Percentiles rank a stretch among this genome's conserved stretches.
Evolutionary conservation across 2,113 vertebrate species (phyloP).

Genomic region (Capreolus pygargus): DNA sequence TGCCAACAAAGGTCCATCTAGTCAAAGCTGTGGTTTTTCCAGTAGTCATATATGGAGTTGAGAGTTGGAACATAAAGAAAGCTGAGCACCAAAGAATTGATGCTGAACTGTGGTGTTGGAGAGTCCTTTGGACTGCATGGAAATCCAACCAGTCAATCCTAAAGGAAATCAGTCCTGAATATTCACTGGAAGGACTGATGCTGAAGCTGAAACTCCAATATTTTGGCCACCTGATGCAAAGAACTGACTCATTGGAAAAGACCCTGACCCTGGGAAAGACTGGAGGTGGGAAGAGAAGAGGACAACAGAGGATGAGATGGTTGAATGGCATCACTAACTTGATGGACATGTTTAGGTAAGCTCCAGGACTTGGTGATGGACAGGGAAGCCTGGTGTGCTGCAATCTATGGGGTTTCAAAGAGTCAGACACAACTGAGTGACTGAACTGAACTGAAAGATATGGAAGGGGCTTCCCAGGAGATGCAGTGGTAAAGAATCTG

Average conservation of each 20-base stretch:
- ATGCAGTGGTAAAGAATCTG: neutral
- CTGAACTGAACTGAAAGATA: neutral
- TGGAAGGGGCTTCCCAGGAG: neutral
- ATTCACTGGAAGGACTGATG: neutral
- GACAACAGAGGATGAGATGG: neutral
- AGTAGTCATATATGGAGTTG: neutral
- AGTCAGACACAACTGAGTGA: neutral
- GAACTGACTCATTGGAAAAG: neutral
- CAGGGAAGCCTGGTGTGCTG: neutral
- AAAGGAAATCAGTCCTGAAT: neutral
- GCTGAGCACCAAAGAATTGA: too few species aligned
- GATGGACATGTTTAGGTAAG: neutral
- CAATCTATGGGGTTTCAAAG: neutral
- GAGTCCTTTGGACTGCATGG: neutral
- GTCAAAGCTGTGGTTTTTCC: neutral
- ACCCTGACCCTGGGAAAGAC: neutral
- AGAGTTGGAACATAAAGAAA: neutral
- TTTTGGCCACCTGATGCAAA: neutral
- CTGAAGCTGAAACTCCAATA: neutral
- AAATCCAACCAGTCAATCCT: neutral
- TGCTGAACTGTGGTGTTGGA: too few species aligned
- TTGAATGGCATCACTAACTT: neutral
- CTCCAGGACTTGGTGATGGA: neutral
- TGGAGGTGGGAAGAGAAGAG: neutral
- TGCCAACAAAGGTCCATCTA: neutral